phyloP scores from a whole-genome alignment of 2,888 invertebrate species.

The Brachylomia viminalis region DNA sequence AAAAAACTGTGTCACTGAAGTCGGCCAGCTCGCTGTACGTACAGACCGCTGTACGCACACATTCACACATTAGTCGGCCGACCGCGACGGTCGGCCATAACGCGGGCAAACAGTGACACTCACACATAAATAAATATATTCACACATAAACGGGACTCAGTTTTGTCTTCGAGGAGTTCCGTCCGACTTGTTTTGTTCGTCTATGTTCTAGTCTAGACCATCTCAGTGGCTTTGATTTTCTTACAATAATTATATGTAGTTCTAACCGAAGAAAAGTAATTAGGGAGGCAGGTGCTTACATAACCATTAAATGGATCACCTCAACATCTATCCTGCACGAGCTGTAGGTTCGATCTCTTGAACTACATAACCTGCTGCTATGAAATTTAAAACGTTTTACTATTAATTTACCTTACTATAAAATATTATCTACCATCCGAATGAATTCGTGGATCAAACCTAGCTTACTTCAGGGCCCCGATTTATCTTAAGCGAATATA shows the following conservation, averaged over 20 bases:
- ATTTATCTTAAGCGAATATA: background rate
- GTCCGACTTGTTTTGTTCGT: too few relatives aligned
- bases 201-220: background rate
- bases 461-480: background rate
- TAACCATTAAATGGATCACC: background rate
- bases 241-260: background rate
- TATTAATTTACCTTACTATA: background rate
- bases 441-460: slow-evolving; percentile 9
- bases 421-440: background rate
- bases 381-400: background rate
- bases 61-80: too few relatives aligned
- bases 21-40: too few relatives aligned
- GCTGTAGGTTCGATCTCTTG: background rate
- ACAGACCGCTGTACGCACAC: too few relatives aligned
- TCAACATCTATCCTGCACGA: background rate
- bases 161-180: too few relatives aligned
- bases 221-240: background rate
- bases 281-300: too few relatives aligned
- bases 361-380: background rate
- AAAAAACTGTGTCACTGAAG: too few relatives aligned
- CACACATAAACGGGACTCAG: too few relatives aligned
- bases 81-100: too few relatives aligned
- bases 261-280: background rate
- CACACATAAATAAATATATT: too few relatives aligned
- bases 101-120: too few relatives aligned